These are phyloP conservation scores for Coecobrya sp. DNA, from an alignment of 2,888 invertebrate genomes.

Conservation along the genomic window DNA sequence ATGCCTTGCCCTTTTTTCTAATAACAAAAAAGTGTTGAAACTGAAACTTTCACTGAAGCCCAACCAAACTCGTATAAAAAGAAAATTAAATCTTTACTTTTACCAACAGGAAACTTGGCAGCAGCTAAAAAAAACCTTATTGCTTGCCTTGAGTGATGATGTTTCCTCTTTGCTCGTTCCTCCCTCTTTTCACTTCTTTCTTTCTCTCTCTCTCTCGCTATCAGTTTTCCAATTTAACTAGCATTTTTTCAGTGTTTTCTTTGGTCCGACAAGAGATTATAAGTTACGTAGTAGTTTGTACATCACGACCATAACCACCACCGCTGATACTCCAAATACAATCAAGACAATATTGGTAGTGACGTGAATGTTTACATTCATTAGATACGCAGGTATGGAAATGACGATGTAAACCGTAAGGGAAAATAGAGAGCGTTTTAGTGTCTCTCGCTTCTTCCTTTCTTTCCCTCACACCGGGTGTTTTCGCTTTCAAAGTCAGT, in stretches of 20 bases:
- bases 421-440: background rate
- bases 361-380: conserved; percentile 71
- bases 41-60: background rate
- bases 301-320: background rate
- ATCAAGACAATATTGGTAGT: conserved; percentile 61
- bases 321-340: background rate
- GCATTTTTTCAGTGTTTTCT: conserved; percentile 24
- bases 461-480: conserved; percentile 16
- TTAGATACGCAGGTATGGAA: conserved; percentile 71
- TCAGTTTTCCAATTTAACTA: background rate
- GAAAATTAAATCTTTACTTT: conserved; percentile 60
- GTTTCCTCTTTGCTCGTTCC: background rate
- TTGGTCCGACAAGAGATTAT: conserved; percentile 21
- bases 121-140: conserved; percentile 9
- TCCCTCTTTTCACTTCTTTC: background rate
- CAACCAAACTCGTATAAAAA: conserved; percentile 38
- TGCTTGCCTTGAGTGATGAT: conserved; percentile 62
- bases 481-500: background rate
- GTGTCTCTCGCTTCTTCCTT: background rate
- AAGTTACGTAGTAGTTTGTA: background rate
- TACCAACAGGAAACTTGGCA: conserved; percentile 47
- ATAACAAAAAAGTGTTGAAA: conserved; percentile 9
- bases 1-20: background rate
- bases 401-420: conserved; percentile 41
- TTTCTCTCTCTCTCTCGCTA: background rate